These are phyloP conservation scores for Synergus umbraculus DNA, from an alignment of 2,888 invertebrate species.

Conservation along the genomic window DNA sequence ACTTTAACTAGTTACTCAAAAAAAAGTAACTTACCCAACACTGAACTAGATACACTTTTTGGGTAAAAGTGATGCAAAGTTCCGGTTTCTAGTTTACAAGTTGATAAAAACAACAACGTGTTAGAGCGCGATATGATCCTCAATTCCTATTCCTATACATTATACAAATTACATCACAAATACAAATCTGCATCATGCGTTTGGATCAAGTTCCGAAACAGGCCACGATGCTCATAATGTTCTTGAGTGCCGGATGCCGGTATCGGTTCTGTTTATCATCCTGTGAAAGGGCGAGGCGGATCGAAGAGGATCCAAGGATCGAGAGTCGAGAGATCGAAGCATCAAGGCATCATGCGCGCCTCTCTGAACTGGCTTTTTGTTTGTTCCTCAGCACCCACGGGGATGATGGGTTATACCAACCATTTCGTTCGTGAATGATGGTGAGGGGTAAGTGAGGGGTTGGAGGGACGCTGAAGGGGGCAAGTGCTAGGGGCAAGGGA, in stretches of 20 bases:
- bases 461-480: neutral
- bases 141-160: neutral
- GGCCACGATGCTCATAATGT: conserved; percentile 10
- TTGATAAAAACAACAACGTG: neutral
- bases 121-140: neutral
- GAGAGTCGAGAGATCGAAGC: conserved; percentile 48
- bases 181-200: neutral
- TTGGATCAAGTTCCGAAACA: neutral
- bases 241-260: conserved; percentile 52
- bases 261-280: conserved; percentile 55
- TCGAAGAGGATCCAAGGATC: conserved; percentile 36
- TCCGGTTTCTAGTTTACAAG: neutral
- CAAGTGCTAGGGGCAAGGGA: conserved; percentile 27
- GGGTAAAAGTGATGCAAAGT: no score
- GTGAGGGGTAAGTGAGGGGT: conserved; percentile 3
- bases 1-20: no score
- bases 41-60: no score
- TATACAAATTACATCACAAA: conserved; percentile 5
- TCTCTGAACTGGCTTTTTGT: conserved; percentile 44
- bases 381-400: conserved; percentile 29
- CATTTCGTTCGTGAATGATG: conserved; percentile 31
- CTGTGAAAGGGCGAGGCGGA: conserved; percentile 17
- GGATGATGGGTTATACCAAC: conserved; percentile 46
- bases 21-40: no score
- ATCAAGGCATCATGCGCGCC: neutral